Evolutionary conservation across 2,797 vertebrate species (phyloP).

Genomic region (Bucorvus abyssinicus): DNA sequence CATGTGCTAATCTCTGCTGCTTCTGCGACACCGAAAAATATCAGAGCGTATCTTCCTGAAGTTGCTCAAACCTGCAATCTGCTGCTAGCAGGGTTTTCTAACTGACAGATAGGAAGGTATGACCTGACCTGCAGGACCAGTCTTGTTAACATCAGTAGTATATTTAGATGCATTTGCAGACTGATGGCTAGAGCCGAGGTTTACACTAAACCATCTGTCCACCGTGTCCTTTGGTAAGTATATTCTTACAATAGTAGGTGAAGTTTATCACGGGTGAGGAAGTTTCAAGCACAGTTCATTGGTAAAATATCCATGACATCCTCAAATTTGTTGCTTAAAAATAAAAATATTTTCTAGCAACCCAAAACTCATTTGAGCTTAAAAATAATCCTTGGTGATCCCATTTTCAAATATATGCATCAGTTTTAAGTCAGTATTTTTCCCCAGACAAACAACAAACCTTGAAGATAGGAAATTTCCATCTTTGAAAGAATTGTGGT

Average conservation of each 20-base stretch:
- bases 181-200: background rate
- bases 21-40: background rate
- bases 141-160: background rate
- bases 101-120: background rate
- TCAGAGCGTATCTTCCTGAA: background rate
- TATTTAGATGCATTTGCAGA: background rate
- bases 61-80: background rate
- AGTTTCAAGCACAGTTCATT: background rate
- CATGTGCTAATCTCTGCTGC: background rate
- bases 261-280: background rate
- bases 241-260: background rate
- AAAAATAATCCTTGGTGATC: background rate
- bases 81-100: background rate
- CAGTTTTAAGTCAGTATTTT: conserved; percentile 8
- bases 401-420: conserved; percentile 1
- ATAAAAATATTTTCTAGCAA: background rate
- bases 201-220: background rate
- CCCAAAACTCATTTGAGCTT: background rate
- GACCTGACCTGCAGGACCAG: background rate
- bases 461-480: conserved; percentile 26
- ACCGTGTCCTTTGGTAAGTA: background rate
- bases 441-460: conserved; percentile 48
- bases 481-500: conserved; percentile 24
- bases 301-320: background rate
- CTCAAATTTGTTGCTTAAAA: background rate